Conservation (phyloP, 2,113 vertebrate genomes). For the Apeltes quadracus region DNA sequence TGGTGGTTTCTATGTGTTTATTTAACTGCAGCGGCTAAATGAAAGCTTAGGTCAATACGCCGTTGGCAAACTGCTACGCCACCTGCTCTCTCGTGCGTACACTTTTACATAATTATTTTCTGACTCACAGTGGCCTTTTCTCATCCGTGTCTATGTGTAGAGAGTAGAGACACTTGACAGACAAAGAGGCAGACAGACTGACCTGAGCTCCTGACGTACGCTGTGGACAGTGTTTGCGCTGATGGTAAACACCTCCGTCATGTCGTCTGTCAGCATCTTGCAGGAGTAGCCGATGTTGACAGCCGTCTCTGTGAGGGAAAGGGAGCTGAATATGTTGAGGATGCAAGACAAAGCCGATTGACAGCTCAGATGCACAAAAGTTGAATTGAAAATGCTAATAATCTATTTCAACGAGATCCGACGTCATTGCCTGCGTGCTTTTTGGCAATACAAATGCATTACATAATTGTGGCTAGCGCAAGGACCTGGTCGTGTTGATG, state of each 20-base stretch:
- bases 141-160: background rate
- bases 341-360: background rate
- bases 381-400: background rate
- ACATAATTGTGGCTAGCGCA: background rate
- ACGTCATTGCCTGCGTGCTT: background rate
- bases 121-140: background rate
- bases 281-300: constrained; percentile 96
- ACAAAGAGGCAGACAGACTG: constrained; percentile 59
- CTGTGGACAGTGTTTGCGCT: constrained; percentile 90
- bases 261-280: constrained; percentile 94
- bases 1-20: background rate
- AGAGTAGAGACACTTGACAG: too few relatives aligned
- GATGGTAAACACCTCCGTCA: constrained; percentile 90
- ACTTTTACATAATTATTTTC: constrained; percentile 13
- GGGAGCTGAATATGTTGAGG: background rate
- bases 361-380: background rate
- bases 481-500: background rate
- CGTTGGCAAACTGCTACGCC: background rate
- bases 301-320: constrained; percentile 85
- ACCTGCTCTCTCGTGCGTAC: constrained; percentile 22
- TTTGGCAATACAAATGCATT: background rate
- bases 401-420: background rate
- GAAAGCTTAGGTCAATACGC: background rate
- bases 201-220: constrained; percentile 93
- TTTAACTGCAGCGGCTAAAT: background rate